These are phyloP conservation scores for Caenorhabditis angaria DNA, from an alignment of 2,888 invertebrate genomes.

Conservation along the genomic window DNA sequence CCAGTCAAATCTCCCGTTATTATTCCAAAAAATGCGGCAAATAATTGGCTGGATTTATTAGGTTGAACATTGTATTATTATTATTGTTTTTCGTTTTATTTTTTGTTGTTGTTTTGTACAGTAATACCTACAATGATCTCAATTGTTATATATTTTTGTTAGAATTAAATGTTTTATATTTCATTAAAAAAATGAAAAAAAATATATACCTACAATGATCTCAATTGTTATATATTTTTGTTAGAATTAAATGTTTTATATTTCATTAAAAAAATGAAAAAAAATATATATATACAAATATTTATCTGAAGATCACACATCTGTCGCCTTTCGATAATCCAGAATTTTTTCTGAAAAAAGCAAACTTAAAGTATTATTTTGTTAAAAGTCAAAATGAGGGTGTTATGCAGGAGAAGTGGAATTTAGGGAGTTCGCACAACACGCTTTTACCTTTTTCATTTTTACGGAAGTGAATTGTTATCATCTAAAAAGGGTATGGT, in stretches of 20 bases:
- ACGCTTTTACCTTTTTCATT: not conserved
- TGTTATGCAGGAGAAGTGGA: not conserved
- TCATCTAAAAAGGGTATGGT: not conserved
- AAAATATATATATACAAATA: not conserved
- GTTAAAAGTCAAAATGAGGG: not conserved
- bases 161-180: not conserved
- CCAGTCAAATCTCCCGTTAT: not conserved
- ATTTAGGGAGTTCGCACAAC: not conserved
- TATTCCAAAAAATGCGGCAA: too few relatives aligned
- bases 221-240: not conserved
- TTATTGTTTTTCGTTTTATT: not conserved
- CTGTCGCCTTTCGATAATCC: conserved; percentile 31
- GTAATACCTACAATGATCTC: not conserved
- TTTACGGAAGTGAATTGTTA: not conserved
- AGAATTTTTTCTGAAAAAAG: conserved; percentile 28
- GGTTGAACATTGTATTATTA: not conserved
- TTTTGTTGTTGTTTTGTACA: not conserved
- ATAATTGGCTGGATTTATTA: conserved; percentile 10
- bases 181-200: not conserved
- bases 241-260: not conserved
- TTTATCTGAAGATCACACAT: conserved; percentile 17
- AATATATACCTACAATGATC: not conserved
- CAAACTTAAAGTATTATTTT: not conserved
- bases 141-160: not conserved
- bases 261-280: not conserved